Percentiles rank a stretch among this genome's conserved stretches.
phyloP scores from a whole-genome alignment of 1,140 invertebrate genomes.

The Ceratosolen solmsi region DNA sequence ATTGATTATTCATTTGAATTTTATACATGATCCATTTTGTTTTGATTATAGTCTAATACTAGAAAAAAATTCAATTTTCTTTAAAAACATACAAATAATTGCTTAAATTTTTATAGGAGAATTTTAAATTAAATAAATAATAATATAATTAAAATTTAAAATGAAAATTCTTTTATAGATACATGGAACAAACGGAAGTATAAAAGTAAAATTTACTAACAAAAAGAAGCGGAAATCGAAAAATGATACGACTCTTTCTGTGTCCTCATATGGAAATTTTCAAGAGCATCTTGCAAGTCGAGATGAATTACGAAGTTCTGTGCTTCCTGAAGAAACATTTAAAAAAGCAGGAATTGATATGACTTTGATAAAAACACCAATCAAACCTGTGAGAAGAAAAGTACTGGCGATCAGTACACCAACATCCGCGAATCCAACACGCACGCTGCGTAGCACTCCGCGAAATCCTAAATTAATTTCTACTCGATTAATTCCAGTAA shows the following conservation, averaged over 20 bases:
- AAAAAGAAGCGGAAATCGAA: conserved; percentile 42
- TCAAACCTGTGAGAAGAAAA: conserved; percentile 64
- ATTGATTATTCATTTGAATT: no score
- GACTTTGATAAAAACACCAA: conserved; percentile 61
- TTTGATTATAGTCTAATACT: no score
- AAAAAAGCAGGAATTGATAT: conserved; percentile 45
- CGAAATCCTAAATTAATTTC: conserved; percentile 55
- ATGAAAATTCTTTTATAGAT: conserved; percentile 1
- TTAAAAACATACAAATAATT: no score
- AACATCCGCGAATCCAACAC: conserved; percentile 33
- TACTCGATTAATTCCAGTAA: conserved; percentile 34
- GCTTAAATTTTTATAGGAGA: no score
- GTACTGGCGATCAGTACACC: conserved; percentile 53
- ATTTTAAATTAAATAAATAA: no score
- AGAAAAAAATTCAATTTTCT: no score
- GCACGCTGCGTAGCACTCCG: conserved; percentile 50
- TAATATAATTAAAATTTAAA: no score
- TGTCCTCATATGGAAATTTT: conserved; percentile 64
- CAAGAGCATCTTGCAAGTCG: conserved; percentile 65
- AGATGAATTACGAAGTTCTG: conserved; percentile 66
- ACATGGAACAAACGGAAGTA: conserved; percentile 45
- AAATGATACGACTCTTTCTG: conserved; percentile 44
- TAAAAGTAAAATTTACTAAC: conserved; percentile 6
- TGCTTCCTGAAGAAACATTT: conserved; percentile 59
- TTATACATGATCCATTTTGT: no score